Conservation (phyloP, 1,140 invertebrate genomes). For the Ceratitis capitata region DNA sequence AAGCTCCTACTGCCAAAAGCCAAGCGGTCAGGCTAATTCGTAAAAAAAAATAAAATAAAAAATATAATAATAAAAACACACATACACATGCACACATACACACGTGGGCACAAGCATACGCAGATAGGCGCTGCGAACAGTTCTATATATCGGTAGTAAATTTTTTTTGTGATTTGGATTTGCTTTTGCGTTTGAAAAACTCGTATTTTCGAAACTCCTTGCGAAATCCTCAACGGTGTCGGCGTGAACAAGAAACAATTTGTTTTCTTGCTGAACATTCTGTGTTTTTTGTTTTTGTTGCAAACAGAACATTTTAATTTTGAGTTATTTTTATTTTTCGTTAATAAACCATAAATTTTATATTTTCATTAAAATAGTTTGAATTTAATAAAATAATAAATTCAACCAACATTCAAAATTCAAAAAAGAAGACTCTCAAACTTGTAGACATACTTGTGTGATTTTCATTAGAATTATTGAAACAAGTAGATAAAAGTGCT, state of each 20-base stretch:
- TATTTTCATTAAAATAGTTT: background rate
- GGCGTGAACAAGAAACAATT: slow-evolving; percentile 11
- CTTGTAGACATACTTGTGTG: background rate
- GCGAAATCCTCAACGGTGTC: background rate
- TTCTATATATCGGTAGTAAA: background rate
- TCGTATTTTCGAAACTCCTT: slow-evolving; percentile 20
- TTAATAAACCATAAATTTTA: too few species aligned
- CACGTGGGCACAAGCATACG: background rate
- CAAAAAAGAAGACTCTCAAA: too few species aligned
- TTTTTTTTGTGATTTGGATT: background rate
- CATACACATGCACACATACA: background rate
- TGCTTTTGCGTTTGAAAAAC: background rate
- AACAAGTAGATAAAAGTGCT: background rate
- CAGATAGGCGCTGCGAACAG: background rate
- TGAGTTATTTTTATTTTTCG: too few species aligned
- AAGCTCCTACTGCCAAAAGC: background rate
- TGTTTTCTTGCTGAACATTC: background rate
- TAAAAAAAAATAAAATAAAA: background rate
- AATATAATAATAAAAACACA: background rate
- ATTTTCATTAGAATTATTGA: background rate
- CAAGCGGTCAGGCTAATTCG: background rate
- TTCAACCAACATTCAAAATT: background rate
- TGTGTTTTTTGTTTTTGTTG: background rate
- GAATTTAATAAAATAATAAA: background rate
- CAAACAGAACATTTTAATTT: background rate